Base-by-base conservation (phyloP, 2,113 vertebrate species). In the Coregonus clupeaformis region DNA sequence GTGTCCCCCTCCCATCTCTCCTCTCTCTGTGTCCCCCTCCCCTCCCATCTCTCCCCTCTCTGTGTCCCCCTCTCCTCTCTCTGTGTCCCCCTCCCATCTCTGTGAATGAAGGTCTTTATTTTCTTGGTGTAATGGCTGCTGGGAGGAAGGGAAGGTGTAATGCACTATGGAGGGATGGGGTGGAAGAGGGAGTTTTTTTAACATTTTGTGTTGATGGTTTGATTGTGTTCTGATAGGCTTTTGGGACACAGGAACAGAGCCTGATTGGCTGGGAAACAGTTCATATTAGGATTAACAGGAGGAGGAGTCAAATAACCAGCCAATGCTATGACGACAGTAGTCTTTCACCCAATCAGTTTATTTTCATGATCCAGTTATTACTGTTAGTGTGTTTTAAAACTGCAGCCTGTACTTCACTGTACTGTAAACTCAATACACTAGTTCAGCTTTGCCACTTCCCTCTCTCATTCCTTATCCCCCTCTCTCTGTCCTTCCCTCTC, bases 261-360 rank as follows among this genome's bases (percentile, higher is more conserved):
- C 32, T 36, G 32, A 36, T 36, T 36, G 32, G 32, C 32, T 36
- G 1, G 32, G 32, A 32, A 95, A 95, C 96, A 96, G 94, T 96
- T 97, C 97, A 98, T 96, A 95, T 96, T 98, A 98, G 90, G 97
- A 98, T 97, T 95, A 96, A 97, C 96, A 91, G 97, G 96, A 97
- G 97, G 95, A 59, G 57, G n/a, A 59, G 57, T 97, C 97, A 98
- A 94, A 96, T 95, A 93, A 96, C 95, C 95, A 97, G 95, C 94
- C 97, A 96, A 98, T 98, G 97, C 97, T 98, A 98, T 98, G 97
- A 98, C 95, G 94, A 95, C 95, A 95, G 90, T 90, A 85, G 96
- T 95, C 96, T 95, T 94, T 94, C 93, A 94, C 94, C 94, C 94
- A 94, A 93, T 95, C 94, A 94, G 95, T 94, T 69, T 70, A 27